Conservation (phyloP, 2,888 invertebrate species). For the Eumerus sabulonum region DNA sequence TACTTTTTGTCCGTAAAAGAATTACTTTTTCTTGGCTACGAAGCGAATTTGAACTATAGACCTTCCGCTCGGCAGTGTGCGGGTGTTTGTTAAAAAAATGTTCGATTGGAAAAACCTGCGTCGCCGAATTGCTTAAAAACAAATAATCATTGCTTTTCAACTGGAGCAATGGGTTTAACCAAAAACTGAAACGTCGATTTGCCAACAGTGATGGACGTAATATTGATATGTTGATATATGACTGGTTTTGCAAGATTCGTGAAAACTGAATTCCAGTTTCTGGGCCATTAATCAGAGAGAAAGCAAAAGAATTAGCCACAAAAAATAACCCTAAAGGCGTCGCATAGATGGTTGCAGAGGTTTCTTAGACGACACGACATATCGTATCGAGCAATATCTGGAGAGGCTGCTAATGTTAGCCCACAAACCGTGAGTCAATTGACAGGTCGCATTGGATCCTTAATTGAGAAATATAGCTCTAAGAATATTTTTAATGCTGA, state of each 20-base stretch:
- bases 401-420: background rate
- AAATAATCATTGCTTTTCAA: conserved; percentile 10
- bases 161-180: conserved; percentile 7
- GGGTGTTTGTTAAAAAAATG: conserved; percentile 3
- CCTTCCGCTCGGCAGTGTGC: conserved; percentile 7
- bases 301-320: background rate
- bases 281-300: conserved; percentile 3
- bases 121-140: conserved; percentile 3
- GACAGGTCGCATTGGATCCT: too few species aligned
- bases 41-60: too few species aligned
- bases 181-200: conserved; percentile 12
- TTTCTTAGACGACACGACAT: conserved; percentile 8
- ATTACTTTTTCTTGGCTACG: too few species aligned
- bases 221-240: conserved; percentile 1
- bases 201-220: conserved; percentile 2
- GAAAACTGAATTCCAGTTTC: conserved; percentile 1
- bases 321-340: too few species aligned
- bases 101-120: conserved; percentile 4
- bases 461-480: too few species aligned
- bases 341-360: background rate
- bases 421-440: background rate
- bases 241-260: background rate
- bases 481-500: conserved; percentile 2
- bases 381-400: background rate
- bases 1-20: too few species aligned